Conservation (phyloP, 2,888 invertebrate genomes). For the Orthosia incerta region DNA sequence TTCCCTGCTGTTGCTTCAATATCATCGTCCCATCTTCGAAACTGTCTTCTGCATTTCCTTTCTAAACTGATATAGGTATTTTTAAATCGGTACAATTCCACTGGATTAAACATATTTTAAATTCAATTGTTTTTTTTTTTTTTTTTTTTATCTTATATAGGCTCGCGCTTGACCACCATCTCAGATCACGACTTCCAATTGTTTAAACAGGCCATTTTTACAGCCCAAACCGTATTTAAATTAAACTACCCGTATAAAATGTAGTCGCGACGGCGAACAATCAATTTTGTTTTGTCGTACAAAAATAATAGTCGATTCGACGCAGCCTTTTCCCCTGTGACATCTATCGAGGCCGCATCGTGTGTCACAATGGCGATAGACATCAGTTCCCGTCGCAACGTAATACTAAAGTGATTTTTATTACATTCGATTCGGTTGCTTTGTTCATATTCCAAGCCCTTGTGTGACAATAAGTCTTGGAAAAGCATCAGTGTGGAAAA, state of each 20-base stretch:
- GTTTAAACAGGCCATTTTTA: slow-evolving; percentile 36
- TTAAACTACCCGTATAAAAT: slow-evolving; percentile 69
- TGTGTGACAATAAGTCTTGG: slow-evolving; percentile 79
- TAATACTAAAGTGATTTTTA: slow-evolving; percentile 90
- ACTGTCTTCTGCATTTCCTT: no score
- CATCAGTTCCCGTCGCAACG: slow-evolving; percentile 88
- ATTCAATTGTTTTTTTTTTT: neutral
- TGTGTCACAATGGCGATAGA: slow-evolving; percentile 88
- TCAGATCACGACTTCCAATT: slow-evolving; percentile 26
- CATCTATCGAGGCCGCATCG: slow-evolving; percentile 87
- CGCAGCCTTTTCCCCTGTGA: slow-evolving; percentile 85
- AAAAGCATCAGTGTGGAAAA: slow-evolving; percentile 78
- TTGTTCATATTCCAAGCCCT: slow-evolving; percentile 85
- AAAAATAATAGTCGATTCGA: slow-evolving; percentile 88
- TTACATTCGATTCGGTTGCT: slow-evolving; percentile 90
- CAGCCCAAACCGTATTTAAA: slow-evolving; percentile 64
- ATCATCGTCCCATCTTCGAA: no score
- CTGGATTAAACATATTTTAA: no score
- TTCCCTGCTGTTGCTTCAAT: no score
- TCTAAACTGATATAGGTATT: no score
- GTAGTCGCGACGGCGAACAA: slow-evolving; percentile 74
- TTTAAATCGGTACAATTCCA: no score
- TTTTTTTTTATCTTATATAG: no score
- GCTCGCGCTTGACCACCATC: no score
- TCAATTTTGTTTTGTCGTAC: slow-evolving; percentile 88